phyloP scores from a whole-genome alignment of 2,888 invertebrate genomes.

The Oscheius myriophilus region DNA sequence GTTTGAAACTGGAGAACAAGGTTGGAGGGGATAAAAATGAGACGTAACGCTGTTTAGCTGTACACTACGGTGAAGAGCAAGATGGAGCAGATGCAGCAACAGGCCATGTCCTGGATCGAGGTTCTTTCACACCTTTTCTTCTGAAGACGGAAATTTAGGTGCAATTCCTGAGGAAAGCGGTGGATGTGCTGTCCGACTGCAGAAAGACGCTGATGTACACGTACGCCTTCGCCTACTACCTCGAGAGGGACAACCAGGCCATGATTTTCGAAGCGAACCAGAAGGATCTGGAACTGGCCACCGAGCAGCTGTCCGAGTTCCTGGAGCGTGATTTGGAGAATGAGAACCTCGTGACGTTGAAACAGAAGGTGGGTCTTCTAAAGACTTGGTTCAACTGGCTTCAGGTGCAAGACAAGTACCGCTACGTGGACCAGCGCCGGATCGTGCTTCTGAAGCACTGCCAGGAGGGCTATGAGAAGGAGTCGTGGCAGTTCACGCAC shows the following conservation, averaged over 20 bases:
- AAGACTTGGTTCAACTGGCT: conserved; percentile 19
- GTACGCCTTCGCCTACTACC: conserved; percentile 98
- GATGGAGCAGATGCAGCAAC: conserved; percentile 99
- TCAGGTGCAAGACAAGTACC: conserved; percentile 73
- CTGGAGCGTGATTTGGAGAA: conserved; percentile 96
- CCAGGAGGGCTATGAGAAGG: conserved; percentile 97
- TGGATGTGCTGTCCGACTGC: conserved; percentile 73
- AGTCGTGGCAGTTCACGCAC: conserved; percentile 85
- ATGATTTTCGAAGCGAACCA: conserved; percentile 87
- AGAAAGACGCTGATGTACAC: conserved; percentile 98
- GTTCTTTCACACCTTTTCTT: conserved; percentile 70
- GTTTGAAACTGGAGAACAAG: conserved; percentile 89
- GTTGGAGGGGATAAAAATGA: conserved; percentile 22
- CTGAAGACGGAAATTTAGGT: conserved; percentile 26
- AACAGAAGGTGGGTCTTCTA: conserved; percentile 83
- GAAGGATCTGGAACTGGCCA: conserved; percentile 90
- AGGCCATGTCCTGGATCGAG: conserved; percentile 99
- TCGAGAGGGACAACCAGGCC: conserved; percentile 96
- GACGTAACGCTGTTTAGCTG: conserved; percentile 76
- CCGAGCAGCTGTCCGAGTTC: conserved; percentile 95
- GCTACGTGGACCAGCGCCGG: conserved; percentile 96
- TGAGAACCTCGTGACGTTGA: conserved; percentile 94
- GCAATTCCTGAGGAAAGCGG: conserved; percentile 94
- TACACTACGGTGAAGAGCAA: conserved; percentile 94
- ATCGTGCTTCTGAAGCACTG: conserved; percentile 95